Evolutionary conservation across 2,797 vertebrate genomes (phyloP), one percentile per base, ranked within the genome.

Genomic region (Poecilia wingei): DNA sequence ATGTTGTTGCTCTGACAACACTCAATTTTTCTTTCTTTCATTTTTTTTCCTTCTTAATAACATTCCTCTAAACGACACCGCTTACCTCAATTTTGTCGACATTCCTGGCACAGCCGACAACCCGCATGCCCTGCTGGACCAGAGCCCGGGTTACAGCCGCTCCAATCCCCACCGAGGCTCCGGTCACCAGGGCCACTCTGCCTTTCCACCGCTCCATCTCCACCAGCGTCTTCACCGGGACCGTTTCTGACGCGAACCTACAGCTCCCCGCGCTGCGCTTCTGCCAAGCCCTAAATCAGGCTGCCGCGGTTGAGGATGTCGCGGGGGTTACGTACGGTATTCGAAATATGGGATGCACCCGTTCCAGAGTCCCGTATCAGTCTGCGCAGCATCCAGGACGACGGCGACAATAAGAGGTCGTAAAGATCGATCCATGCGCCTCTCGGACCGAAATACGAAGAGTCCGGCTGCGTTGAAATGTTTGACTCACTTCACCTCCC

Each of bases 51-150:
- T 33, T 66, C 18, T 70, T 28, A 28, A 43, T 22, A 8, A 39
- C 41, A 25, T 49, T 16, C 41, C 55, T 51, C 33, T 36, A 39
- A 66, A n/a, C n/a, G 46, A 25, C 61, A 45, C 9, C 18, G 22
- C 94, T 82, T 89, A 98, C 98, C 97, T 98, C 97, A 82, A 99
- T 97, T 93, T 97, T 98, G 92, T 98, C 95, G 81, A 98, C 97
- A 81, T 92, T 97, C 89, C 97, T 95, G 82, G 97, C 97, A 74
- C 98, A 98, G 71, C 97, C 98, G 90, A 99, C 97, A 75, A 98
- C 98, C 92, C 96, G 96, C 97, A 99, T 96, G 90, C 98, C 98
- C 70, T 97, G 97, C 88, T 97, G 97, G 89, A 98, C 97, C 87
- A 99, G 95, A 47, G 96, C 96, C 93, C 97, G 95, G 74, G 97